Conservation (phyloP, 2,113 vertebrate genomes). For the Solea solea region DNA sequence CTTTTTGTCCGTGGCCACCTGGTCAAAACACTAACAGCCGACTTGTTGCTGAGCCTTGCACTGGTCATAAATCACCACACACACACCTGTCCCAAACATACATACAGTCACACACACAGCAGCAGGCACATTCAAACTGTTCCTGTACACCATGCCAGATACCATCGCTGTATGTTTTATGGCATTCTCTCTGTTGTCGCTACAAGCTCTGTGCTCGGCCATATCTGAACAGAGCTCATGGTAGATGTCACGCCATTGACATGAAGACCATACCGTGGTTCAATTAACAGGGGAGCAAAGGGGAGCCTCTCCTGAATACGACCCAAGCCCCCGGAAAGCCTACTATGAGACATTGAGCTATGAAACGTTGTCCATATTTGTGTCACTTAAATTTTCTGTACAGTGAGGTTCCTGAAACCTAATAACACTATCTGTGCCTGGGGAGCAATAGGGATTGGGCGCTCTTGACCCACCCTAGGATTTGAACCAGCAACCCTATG, state of each 20-base stretch:
- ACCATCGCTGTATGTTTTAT: conserved; percentile 56
- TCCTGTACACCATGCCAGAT: conserved; percentile 40
- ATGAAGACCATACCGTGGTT: neutral
- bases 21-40: conserved; percentile 83
- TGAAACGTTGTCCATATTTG: too few species aligned
- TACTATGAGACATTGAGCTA: too few species aligned
- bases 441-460: too few species aligned
- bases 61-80: conserved; percentile 74
- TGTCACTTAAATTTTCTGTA: too few species aligned
- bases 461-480: too few species aligned
- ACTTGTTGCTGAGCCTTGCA: conserved; percentile 77
- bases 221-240: conserved; percentile 19
- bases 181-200: conserved; percentile 27
- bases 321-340: too few species aligned
- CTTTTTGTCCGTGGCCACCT: conserved; percentile 81
- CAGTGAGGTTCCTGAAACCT: too few species aligned
- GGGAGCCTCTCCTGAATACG: too few species aligned
- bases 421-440: too few species aligned
- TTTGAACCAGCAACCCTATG: too few species aligned
- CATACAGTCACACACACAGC: conserved; percentile 29
- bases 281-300: too few species aligned
- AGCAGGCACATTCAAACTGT: conserved; percentile 20
- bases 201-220: neutral
- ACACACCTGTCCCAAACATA: conserved; percentile 34
- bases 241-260: conserved; percentile 4